These are phyloP conservation scores for Hylia prasina DNA, from an alignment of 2,113 vertebrate species.

Conservation along the genomic window DNA sequence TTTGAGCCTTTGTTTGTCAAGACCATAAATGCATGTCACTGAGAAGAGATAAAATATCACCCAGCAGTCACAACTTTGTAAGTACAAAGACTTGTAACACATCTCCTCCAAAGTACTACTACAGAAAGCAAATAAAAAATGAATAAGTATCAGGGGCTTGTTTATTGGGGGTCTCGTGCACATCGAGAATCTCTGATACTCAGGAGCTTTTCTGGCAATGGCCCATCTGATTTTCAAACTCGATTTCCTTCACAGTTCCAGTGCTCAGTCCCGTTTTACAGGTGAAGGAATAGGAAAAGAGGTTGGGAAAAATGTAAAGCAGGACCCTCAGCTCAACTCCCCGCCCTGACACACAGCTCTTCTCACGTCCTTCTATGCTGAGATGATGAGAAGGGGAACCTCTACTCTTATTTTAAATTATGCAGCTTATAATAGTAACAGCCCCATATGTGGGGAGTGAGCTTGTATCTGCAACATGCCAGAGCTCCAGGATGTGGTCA, in stretches of 20 bases:
- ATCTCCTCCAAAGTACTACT: neutral
- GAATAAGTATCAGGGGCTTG: neutral
- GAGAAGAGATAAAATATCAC: neutral
- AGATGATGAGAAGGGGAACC: neutral
- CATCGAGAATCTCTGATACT: neutral
- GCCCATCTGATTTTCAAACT: neutral
- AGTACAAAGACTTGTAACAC: neutral
- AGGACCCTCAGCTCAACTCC: neutral
- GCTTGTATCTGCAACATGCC: rapidly evolving
- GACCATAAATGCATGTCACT: neutral
- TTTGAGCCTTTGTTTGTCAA: slow-evolving; percentile 12
- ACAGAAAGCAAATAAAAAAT: neutral
- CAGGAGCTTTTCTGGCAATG: neutral
- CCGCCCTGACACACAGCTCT: neutral
- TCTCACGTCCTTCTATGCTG: neutral
- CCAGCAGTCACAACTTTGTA: neutral
- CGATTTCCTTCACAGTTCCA: neutral
- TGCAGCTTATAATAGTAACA: neutral
- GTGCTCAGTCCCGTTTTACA: neutral
- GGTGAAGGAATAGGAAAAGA: neutral
- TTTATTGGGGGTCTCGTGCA: neutral
- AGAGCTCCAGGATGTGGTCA: neutral
- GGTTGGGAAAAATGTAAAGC: neutral
- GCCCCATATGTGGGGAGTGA: neutral
- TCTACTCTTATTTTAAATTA: neutral